phyloP scores from a whole-genome alignment of 2,888 invertebrate species.

The Stratiomys singularior region DNA sequence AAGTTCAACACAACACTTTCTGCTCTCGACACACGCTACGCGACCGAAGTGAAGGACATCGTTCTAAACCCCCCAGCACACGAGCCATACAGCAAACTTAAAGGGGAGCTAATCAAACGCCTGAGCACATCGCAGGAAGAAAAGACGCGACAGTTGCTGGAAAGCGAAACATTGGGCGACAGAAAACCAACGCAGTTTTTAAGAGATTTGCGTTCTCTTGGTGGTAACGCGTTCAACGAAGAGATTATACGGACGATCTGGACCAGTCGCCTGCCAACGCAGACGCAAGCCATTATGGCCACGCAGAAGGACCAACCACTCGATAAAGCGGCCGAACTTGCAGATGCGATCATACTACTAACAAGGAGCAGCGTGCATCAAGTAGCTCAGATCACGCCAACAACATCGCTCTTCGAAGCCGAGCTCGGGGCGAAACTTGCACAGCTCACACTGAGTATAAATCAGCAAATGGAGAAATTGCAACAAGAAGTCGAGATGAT shows the following conservation, averaged over 20 bases:
- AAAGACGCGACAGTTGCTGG: neutral
- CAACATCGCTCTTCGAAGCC: too few relatives aligned
- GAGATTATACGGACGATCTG: neutral
- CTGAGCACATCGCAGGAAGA: constrained; percentile 1
- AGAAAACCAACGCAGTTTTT: neutral
- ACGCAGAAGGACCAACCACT: neutral
- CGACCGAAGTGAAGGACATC: neutral
- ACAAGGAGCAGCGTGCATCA: too few relatives aligned
- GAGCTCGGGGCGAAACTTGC: too few relatives aligned
- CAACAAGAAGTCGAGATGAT: neutral
- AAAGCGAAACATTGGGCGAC: neutral
- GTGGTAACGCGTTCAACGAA: neutral
- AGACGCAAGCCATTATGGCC: neutral
- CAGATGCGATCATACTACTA: too few relatives aligned
- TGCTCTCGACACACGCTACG: too few relatives aligned
- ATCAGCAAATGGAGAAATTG: neutral
- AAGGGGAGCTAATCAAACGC: neutral
- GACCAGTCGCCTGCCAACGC: neutral
- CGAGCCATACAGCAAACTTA: neutral
- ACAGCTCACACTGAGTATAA: neutral
- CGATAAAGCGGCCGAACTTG: too few relatives aligned
- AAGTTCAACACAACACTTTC: neutral
- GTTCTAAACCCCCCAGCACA: neutral
- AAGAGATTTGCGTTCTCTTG: neutral
- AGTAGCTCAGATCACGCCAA: too few relatives aligned